Conservation (phyloP, 2,113 vertebrate genomes). For the Hippopotamus amphibius region DNA sequence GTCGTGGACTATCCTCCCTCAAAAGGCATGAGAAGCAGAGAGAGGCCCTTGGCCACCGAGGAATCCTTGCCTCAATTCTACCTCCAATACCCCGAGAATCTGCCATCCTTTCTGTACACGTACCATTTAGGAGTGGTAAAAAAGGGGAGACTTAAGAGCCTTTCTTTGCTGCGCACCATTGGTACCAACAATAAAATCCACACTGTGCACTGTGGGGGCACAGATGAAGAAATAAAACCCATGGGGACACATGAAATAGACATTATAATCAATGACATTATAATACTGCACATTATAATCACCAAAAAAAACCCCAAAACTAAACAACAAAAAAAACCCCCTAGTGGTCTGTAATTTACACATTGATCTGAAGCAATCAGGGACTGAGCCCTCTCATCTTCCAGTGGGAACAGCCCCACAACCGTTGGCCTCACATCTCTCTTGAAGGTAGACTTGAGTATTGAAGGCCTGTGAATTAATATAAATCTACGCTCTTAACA, state of each 20-base stretch:
- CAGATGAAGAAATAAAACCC: background rate
- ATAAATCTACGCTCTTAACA: background rate
- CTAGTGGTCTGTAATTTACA: background rate
- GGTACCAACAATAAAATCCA: background rate
- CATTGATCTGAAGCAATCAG: background rate
- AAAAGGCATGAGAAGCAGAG: background rate
- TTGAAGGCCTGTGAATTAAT: background rate
- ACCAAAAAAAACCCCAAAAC: background rate
- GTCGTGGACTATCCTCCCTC: background rate
- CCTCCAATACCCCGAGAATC: background rate
- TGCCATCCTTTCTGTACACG: background rate
- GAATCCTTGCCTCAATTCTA: background rate
- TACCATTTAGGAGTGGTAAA: background rate
- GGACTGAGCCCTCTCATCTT: background rate
- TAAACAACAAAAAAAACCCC: background rate
- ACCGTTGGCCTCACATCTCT: background rate
- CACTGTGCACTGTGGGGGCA: background rate
- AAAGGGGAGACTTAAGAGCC: background rate
- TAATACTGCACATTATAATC: background rate
- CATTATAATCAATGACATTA: background rate
- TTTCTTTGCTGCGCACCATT: background rate
- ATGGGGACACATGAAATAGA: background rate
- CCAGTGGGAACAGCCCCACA: background rate
- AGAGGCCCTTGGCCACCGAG: background rate
- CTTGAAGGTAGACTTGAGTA: background rate